Percentiles rank a stretch among this genome's conserved stretches.
Conservation (phyloP, 2,888 invertebrate species). For the Timema cristinae region DNA sequence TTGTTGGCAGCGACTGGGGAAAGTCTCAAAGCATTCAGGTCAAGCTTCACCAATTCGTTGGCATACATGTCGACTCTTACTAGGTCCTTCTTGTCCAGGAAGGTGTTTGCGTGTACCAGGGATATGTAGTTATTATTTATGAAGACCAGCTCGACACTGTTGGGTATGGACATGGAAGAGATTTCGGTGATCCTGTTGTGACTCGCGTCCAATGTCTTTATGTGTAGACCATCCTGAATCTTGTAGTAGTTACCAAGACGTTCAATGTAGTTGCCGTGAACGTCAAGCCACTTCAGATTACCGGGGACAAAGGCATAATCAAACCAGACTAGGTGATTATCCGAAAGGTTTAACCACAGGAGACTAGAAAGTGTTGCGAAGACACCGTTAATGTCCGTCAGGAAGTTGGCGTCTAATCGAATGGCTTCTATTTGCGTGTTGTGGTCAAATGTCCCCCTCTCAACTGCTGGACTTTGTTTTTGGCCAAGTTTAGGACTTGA, state of each 20-base stretch:
- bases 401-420: conserved; percentile 80
- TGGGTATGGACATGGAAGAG: conserved; percentile 78
- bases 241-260: conserved; percentile 85
- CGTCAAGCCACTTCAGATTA: conserved; percentile 85
- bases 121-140: conserved; percentile 85
- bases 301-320: conserved; percentile 89
- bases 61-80: conserved; percentile 88
- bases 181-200: conserved; percentile 83
- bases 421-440: conserved; percentile 81
- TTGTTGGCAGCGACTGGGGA: conserved; percentile 69
- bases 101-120: conserved; percentile 77
- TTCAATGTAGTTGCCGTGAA: conserved; percentile 86
- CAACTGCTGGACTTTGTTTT: conserved; percentile 85
- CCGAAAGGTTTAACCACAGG: conserved; percentile 82
- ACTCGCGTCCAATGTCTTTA: conserved; percentile 83
- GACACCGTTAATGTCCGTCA: conserved; percentile 85
- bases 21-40: conserved; percentile 73
- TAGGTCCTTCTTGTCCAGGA: conserved; percentile 77
- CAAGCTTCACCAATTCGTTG: conserved; percentile 77
- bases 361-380: conserved; percentile 81
- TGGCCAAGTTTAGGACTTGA: conserved; percentile 82
- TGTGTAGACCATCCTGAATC: conserved; percentile 60
- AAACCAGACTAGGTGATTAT: conserved; percentile 89
- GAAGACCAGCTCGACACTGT: conserved; percentile 81
- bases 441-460: conserved; percentile 76